Evolutionary conservation across 2,113 vertebrate genomes (phyloP).

Genomic region (Lycaon pictus): DNA sequence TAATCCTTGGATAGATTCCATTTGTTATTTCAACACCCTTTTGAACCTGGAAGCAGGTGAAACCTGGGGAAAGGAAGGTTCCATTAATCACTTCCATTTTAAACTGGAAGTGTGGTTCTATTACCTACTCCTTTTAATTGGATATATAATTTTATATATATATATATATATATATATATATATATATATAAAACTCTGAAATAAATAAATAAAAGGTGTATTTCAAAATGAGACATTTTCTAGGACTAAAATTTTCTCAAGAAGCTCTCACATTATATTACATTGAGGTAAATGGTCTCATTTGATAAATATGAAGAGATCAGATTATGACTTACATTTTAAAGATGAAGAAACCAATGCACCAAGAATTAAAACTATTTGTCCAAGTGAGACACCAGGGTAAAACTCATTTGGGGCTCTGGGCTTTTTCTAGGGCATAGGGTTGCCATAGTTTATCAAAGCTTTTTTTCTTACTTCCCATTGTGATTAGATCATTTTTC

Average conservation of each 20-base stretch:
- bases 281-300: neutral
- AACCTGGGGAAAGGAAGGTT: neutral
- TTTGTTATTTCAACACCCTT: neutral
- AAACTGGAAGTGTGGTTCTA: neutral
- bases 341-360: neutral
- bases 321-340: neutral
- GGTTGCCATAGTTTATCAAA: neutral
- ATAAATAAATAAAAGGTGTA: neutral
- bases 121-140: neutral
- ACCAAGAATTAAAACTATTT: neutral
- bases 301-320: neutral
- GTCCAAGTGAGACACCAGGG: neutral
- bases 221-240: neutral
- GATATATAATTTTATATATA: too few relatives aligned
- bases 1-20: neutral
- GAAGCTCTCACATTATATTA: neutral
- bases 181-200: too few relatives aligned
- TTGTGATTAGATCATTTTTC: neutral
- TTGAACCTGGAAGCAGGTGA: neutral
- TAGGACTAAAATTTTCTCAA: neutral
- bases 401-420: neutral
- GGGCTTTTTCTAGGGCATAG: neutral
- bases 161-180: too few relatives aligned
- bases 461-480: neutral
- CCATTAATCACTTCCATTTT: neutral